Evolutionary conservation across 2,888 invertebrate species (phyloP).

Genomic region (Vesta saturnalis): DNA sequence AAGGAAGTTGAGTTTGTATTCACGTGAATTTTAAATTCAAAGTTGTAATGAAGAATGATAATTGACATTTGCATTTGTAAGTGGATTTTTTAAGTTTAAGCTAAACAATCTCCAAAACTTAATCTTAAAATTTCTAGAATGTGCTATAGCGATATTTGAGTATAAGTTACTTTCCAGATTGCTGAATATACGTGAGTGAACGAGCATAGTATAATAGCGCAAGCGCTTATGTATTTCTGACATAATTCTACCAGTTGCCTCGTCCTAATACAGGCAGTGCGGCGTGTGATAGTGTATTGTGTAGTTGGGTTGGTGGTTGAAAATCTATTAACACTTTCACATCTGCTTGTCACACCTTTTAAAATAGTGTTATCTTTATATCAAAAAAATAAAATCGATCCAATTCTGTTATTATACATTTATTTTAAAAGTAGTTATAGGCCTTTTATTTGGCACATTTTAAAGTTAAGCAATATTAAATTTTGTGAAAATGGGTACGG

Average conservation of each 20-base stretch:
- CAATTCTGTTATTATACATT: neutral
- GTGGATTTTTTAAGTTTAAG: too few species aligned
- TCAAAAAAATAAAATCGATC: conserved; percentile 3
- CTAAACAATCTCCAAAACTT: too few species aligned
- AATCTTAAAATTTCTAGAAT: conserved; percentile 17
- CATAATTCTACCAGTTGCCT: conserved; percentile 47
- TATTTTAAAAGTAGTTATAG: neutral
- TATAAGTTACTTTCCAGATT: conserved; percentile 18
- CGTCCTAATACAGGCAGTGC: conserved; percentile 57
- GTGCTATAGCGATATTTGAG: conserved; percentile 11
- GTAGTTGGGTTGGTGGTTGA: conserved; percentile 48
- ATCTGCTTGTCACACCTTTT: conserved; percentile 36
- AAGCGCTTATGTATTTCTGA: conserved; percentile 15
- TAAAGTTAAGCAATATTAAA: conserved; percentile 9
- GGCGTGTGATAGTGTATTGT: conserved; percentile 55
- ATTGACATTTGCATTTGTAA: too few species aligned
- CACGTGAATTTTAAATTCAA: too few species aligned
- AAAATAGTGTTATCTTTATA: conserved; percentile 16
- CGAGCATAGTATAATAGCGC: conserved; percentile 22
- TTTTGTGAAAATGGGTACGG: conserved; percentile 57
- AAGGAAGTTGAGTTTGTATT: too few species aligned
- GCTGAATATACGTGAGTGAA: conserved; percentile 24
- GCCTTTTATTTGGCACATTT: neutral
- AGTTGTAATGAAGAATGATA: too few species aligned
- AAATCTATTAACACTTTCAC: conserved; percentile 32